Evolutionary conservation across 2,797 vertebrate species (phyloP), one percentile per base, ranked within the genome.

Genomic region (Moxostoma hubbsi): DNA sequence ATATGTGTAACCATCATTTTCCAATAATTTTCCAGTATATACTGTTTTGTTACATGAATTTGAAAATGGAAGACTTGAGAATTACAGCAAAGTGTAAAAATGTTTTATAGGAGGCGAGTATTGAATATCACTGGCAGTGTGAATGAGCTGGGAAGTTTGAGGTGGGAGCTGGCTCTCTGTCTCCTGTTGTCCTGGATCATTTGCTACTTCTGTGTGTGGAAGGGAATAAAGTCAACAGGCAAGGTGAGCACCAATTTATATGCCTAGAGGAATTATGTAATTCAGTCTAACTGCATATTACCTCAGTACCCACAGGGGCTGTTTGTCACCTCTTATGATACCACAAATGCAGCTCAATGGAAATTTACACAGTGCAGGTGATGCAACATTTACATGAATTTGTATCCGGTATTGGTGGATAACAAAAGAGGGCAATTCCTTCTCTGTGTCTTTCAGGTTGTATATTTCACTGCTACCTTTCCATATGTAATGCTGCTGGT

Each of bases 121-220:
- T 83, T 99, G 59, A 96, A 96, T 79, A 87, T 98, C 82, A 96
- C 96, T 0, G 93, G 92, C 6, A 96, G 90, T 81, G 88, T 96
- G 76, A 81, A 96, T 70, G 93, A 99, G 51, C 69, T 98, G 54
- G 98, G 98, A 5, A 80, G 82, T 61, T 73, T 99, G 50, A 93
- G 94, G 72, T 99, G 98, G 98, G 97, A 99, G 84, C 85, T 99
- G 88, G 96, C 90, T 11, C 86, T 98, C 16, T 99, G 97, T 88
- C 96, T 98, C 18, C 80, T 98, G 69, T 86, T 99, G 11, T 95
- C 96, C 0, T 99, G 97, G 98, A 87, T 96, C 87, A 90, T 98
- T 85, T 99, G 98, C 67, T 99, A 98, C 89, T 99, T 99, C 85
- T 99, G 97, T 87, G 95, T 98, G 66, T 98, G 98, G 97, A 98